Percentiles rank a stretch among this genome's conserved stretches.
Evolutionary conservation across 2,113 vertebrate species (phyloP).

Genomic region (Regulus satrapa): DNA sequence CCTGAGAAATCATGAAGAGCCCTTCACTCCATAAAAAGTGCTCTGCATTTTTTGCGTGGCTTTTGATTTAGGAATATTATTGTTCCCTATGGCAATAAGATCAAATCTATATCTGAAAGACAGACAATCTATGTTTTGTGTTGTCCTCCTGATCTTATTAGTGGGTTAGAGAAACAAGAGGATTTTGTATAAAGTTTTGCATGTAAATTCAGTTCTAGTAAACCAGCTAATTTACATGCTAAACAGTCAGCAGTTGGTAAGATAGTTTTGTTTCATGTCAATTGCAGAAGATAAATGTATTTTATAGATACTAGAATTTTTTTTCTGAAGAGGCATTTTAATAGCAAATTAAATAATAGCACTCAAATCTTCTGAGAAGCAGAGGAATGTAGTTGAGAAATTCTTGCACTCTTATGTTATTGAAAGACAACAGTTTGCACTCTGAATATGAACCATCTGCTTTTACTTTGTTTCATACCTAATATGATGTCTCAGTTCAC

Average conservation of each 20-base stretch:
- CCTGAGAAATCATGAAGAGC: neutral
- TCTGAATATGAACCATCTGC: neutral
- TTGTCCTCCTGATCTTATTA: slow-evolving; percentile 56
- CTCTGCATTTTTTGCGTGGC: rapidly evolving
- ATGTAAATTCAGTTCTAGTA: slow-evolving; percentile 39
- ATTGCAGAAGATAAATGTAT: slow-evolving; percentile 1
- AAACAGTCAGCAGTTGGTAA: neutral
- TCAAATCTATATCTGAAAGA: neutral
- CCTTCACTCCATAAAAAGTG: neutral
- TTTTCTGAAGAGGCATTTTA: neutral
- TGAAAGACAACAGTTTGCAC: neutral
- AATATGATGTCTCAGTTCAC: neutral
- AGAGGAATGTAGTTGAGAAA: neutral
- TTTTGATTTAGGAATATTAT: neutral
- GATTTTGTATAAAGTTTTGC: slow-evolving; percentile 42
- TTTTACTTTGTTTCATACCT: slow-evolving; percentile 33
- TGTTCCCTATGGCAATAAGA: neutral
- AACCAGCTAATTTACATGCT: slow-evolving; percentile 33
- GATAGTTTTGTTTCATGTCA: neutral
- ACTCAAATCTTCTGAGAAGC: neutral
- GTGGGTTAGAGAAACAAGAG: slow-evolving; percentile 51
- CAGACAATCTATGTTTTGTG: slow-evolving; percentile 52
- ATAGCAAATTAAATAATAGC: neutral
- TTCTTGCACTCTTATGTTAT: neutral
- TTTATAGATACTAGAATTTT: neutral